These are phyloP conservation scores for Lagopus leucura DNA, from an alignment of 2,113 vertebrate species.

Conservation along the genomic window DNA sequence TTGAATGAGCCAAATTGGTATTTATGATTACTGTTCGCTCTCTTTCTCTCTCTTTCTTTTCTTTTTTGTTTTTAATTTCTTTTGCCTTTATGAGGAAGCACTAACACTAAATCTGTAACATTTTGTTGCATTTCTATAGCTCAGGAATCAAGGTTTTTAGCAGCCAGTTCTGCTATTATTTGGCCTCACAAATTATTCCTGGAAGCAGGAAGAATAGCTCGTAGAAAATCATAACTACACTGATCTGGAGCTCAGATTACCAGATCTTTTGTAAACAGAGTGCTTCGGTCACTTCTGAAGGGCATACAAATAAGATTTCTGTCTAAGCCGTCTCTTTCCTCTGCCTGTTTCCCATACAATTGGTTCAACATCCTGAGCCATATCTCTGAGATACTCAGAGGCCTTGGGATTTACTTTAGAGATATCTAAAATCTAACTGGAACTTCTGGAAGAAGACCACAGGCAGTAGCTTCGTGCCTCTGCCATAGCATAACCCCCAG, in stretches of 20 bases:
- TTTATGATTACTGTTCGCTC: not conserved
- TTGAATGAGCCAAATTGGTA: not conserved
- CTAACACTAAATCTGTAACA: not conserved
- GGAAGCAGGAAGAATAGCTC: not conserved
- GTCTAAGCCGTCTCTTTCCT: not conserved
- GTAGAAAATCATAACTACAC: conserved; percentile 5
- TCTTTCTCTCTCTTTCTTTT: not conserved
- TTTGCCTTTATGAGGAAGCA: not conserved
- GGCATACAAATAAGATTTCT: not conserved
- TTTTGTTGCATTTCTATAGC: conserved; percentile 7
- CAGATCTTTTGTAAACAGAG: not conserved
- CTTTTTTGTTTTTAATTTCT: not conserved
- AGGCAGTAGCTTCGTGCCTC: not conserved
- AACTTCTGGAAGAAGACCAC: conserved; percentile 51
- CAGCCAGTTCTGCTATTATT: conserved; percentile 11
- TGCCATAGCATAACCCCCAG: not conserved
- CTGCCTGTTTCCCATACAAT: not conserved
- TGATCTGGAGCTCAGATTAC: conserved; percentile 7
- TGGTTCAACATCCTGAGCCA: not conserved
- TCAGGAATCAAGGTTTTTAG: not conserved
- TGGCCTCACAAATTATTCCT: conserved; percentile 14
- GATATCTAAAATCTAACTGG: not conserved
- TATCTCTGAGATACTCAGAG: not conserved
- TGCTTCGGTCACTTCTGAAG: not conserved
- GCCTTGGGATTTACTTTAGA: not conserved